Evolutionary conservation across 2,113 vertebrate species (phyloP), one percentile per base, ranked within the genome.

Genomic region (Dryoscopus gambensis): DNA sequence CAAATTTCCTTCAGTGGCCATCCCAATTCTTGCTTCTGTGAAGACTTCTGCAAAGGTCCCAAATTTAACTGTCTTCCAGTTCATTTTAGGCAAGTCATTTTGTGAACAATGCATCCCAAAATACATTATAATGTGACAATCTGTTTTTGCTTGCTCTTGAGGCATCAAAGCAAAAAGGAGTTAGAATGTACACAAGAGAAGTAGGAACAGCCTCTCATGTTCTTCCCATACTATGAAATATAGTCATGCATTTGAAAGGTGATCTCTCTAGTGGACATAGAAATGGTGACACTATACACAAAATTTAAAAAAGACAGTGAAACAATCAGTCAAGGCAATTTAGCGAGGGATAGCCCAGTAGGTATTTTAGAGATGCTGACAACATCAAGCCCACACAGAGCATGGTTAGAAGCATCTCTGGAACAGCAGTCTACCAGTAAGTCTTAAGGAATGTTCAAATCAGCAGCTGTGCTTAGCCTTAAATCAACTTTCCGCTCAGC

Each of bases 181-280:
- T n/a, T 23, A 28, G 7, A 80, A 33, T 1, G 24, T 16, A 71
- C 17, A 40, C 5, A 59, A 23, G 7, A 8, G 22, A 78, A 83
- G 31, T 13, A 73, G 49, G 39, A 91, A 56, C 21, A 64, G 23
- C 15, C 39, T 83, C 62, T 24, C 46, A 22, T 56, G 25, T 23
- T 86, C 13, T 55, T 67, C 20, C 47, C 13, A 33, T 14, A 33
- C 21, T 18, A 33, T 21, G 27, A 69, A 74, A 87, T 82, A 27
- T 0, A 71, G 22, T 49, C 31, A 55, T 0, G 0, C 11, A 44
- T 35, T 63, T 68, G 30, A 79, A 83, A 76, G 25, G 7, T 15
- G 12, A 86, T 68, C 23, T 18, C 49, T 55, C 11, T 13, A 71
- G 16, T 10, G 25, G 25, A 50, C 0, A 0, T 9, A 39, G 44